phyloP scores from a whole-genome alignment of 2,797 vertebrate species.

The Chloroceryle amazona region DNA sequence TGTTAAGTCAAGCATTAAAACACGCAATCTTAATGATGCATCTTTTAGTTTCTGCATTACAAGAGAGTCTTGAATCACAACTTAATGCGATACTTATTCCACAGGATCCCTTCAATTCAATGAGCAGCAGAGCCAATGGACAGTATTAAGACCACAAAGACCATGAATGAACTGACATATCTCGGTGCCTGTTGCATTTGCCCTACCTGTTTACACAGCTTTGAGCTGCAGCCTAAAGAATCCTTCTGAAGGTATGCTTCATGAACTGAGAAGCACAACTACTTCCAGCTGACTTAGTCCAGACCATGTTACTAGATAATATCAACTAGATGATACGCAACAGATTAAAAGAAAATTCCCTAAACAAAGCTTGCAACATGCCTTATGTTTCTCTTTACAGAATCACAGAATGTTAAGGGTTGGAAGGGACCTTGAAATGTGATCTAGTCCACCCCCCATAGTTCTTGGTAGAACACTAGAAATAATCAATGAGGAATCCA shows the following conservation, averaged over 20 bases:
- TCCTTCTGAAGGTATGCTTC: neutral
- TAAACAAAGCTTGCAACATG: neutral
- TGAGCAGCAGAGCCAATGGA: neutral
- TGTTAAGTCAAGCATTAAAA: neutral
- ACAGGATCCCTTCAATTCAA: neutral
- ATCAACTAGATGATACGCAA: neutral
- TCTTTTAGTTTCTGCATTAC: neutral
- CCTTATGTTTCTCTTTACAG: neutral
- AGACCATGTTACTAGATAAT: neutral
- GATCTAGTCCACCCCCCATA: no score
- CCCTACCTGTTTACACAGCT: neutral
- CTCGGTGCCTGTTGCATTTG: neutral
- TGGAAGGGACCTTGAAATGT: no score
- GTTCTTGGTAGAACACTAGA: neutral
- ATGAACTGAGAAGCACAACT: neutral
- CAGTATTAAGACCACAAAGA: neutral
- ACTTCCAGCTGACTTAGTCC: neutral
- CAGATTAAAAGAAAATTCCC: neutral
- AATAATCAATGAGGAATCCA: neutral
- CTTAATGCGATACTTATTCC: neutral
- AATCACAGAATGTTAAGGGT: no score
- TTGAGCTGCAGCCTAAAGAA: neutral
- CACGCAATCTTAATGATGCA: neutral
- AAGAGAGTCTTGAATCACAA: neutral
- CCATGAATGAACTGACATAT: neutral